Conservation (phyloP, 2,888 invertebrate species). For the Seira ritae region DNA sequence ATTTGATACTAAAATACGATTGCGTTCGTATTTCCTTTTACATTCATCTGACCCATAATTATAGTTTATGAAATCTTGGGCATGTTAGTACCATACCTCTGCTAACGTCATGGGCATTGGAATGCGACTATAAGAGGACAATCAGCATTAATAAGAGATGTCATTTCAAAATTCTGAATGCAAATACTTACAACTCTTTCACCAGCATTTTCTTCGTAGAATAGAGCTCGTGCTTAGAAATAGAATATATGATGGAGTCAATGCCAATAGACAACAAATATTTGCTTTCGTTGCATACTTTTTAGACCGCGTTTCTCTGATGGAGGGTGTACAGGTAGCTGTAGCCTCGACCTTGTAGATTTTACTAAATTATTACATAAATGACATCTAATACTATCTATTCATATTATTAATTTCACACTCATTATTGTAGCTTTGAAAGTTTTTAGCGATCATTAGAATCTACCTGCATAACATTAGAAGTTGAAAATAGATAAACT, state of each 20-base stretch:
- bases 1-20: conserved; percentile 90
- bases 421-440: too few species aligned
- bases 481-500: too few species aligned
- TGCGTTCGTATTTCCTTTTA: neutral
- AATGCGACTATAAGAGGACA: conserved; percentile 87
- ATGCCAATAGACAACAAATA: too few species aligned
- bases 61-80: neutral
- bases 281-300: conserved; percentile 16
- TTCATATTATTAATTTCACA: too few species aligned
- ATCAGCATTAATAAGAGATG: neutral
- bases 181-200: conserved; percentile 54
- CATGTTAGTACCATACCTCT: conserved; percentile 82
- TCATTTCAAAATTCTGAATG: neutral
- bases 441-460: too few species aligned
- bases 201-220: conserved; percentile 42
- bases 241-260: too few species aligned
- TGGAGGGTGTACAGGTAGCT: too few species aligned
- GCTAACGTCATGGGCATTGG: conserved; percentile 96
- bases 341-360: too few species aligned
- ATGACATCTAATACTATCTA: too few species aligned
- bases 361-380: too few species aligned
- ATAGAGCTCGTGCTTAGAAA: too few species aligned
- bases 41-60: neutral
- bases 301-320: neutral
- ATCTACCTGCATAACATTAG: too few species aligned